Evolutionary conservation across 2,797 vertebrate genomes (phyloP).

Genomic region (Gephyroberyx darwinii): DNA sequence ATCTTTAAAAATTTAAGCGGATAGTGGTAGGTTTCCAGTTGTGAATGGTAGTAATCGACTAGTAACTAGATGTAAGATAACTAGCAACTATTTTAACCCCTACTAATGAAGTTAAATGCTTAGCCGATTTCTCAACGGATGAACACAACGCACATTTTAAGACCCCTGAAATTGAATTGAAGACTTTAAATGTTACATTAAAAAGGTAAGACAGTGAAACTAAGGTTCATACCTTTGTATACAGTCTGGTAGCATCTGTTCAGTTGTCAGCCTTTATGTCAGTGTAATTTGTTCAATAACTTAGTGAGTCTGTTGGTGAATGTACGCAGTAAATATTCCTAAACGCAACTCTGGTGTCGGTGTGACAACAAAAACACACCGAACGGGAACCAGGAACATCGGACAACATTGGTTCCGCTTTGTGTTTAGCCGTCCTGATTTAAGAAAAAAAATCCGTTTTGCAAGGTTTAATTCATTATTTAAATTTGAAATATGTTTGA

Average conservation of each 20-base stretch:
- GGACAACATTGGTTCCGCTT: constrained; percentile 50
- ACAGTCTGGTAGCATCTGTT: neutral
- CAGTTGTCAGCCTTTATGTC: neutral
- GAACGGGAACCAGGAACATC: constrained; percentile 43
- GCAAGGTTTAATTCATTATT: no score
- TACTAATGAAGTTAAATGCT: no score
- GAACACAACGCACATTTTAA: neutral
- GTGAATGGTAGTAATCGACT: no score
- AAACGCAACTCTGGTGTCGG: neutral
- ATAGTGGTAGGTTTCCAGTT: no score
- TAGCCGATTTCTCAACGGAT: no score
- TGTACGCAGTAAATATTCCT: neutral
- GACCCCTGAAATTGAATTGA: rapidly evolving
- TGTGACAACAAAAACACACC: constrained; percentile 61
- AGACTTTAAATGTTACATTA: rapidly evolving
- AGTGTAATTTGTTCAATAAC: no score
- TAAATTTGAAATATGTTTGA: neutral
- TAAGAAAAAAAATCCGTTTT: neutral
- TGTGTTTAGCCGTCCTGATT: neutral
- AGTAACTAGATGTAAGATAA: no score
- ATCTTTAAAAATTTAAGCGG: no score
- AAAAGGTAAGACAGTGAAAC: neutral
- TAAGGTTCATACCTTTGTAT: neutral
- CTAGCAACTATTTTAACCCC: no score
- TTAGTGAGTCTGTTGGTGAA: no score